Base-by-base conservation (phyloP, 2,888 invertebrate species). In the Polylopha cassiicola region DNA sequence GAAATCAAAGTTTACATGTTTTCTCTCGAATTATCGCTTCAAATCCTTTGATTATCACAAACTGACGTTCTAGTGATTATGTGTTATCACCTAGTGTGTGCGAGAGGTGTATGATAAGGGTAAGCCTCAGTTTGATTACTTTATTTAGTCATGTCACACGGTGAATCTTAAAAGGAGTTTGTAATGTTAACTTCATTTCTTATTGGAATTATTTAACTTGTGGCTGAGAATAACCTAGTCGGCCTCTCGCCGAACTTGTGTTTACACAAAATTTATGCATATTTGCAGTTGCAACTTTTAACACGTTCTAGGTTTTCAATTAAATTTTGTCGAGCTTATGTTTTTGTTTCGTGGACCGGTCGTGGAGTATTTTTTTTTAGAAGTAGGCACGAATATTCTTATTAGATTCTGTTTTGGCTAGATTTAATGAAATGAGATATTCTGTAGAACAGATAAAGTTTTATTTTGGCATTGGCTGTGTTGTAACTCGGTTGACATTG, bases 81-180 rank as follows among this genome's bases (percentile, higher is more conserved):
- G 80, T 80, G 74, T 71, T 68, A 74, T 73, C 71, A 75, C 69
- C 67, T 61, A 60, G 62, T 65, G 73, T 71, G 74, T 65, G 61
- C 57, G 58, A 53, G 69, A 73, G 69, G 68, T 66, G 73, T 71
- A 67, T 67, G 78, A 79, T 80, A 81, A 80, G 73, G 79, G 84
- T 84, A 73, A 81, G 81, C 57, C 64, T 54, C 55, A 64, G 55
- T 72, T 70, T 66, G 60, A 50, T 44, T 51, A 51, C 49, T 61
- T 44, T 52, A 48, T 53, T 50, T 55, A 49, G 48, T 53, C 50
- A 50, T 65, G 65, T 61, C 68, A 62, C 60, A 55, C 61, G 65
- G 62, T 63, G 55, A 50, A 29, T 47, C 46, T 44, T 33, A 53
- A 44, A 52, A 53, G 47, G 28, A 55, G 43, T 50, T 49, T 51